Conservation (phyloP, 1,140 invertebrate genomes). For the Chlorops oryzae region DNA sequence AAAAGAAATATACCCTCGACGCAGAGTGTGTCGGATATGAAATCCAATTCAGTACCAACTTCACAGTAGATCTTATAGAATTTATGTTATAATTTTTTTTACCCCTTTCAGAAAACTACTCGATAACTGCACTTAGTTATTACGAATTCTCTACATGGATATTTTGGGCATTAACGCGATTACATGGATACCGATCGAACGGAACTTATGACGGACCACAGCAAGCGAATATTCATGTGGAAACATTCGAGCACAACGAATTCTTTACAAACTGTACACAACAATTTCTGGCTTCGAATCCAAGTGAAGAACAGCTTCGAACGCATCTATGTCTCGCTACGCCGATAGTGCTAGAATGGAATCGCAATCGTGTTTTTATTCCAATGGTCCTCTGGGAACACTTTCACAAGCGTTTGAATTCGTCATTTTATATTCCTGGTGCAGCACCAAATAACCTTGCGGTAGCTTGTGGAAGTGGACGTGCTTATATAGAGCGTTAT, state of each 20-base stretch:
- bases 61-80: too few relatives aligned
- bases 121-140: slow-evolving; percentile 1
- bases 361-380: slow-evolving; percentile 26
- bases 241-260: slow-evolving; percentile 17
- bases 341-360: slow-evolving; percentile 30
- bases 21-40: too few relatives aligned
- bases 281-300: slow-evolving; percentile 31
- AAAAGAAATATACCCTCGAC: too few relatives aligned
- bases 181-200: slow-evolving; percentile 18
- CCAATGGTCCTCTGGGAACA: slow-evolving; percentile 41
- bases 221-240: background rate
- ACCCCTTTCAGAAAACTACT: slow-evolving; percentile 6
- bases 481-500: slow-evolving; percentile 36
- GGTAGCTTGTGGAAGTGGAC: slow-evolving; percentile 26
- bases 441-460: slow-evolving; percentile 23
- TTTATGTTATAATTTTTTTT: background rate
- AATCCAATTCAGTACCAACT: too few relatives aligned
- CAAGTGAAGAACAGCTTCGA: slow-evolving; percentile 37
- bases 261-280: slow-evolving; percentile 16
- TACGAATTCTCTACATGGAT: slow-evolving; percentile 20
- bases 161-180: slow-evolving; percentile 12
- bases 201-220: slow-evolving; percentile 12
- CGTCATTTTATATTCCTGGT: slow-evolving; percentile 24
- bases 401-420: slow-evolving; percentile 40
- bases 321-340: slow-evolving; percentile 29